Evolutionary conservation across 2,888 invertebrate genomes (phyloP), one percentile per base, ranked within the genome.

Genomic region (Drosophila ochracea): DNA sequence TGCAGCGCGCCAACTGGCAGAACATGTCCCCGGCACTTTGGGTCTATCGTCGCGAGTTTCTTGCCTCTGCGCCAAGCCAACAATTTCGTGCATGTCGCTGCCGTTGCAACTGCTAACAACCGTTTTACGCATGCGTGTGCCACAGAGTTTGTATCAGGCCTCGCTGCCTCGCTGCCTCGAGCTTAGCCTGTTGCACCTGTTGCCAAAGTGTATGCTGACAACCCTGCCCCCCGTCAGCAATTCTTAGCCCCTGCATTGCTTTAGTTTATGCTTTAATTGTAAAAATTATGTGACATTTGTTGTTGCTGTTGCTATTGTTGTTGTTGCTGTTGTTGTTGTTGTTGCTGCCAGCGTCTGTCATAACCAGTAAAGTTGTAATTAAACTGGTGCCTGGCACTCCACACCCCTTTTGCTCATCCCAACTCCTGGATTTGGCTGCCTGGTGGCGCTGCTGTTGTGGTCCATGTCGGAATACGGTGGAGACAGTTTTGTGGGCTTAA

Each of bases 101-200:
- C 73, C 82, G 81, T 81, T 81, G 83, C 82, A 69, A 68, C 71
- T 66, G 50, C 28, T 55, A 77, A 84, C 82, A 83, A 87, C 90
- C 85, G 90, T 87, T 89, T 89, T 82, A 90, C 85, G 85, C 88
- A 88, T 85, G 90, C 89, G 86, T 89, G 85, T 89, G 88, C 83
- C 78, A 73, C 72, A 68, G 60, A 62, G 74, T 73, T 43, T 54
- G 68, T 39, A 37, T 59, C 64, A 54, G 65, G 52, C 52, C 7
- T 35, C 19, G 43, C 50, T 50, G 52, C 52, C 7, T 35, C 19
- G 43, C 50, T 50, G 60, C 57, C 41, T 65, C 61, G 37, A 70
- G 60, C 53, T 61, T 55, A 68, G 81, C 76, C 70, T 75, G 80
- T 83, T 86, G 77, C 87, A 84, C 86, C 84, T 83, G 89, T 77